Percentiles rank a stretch among this genome's conserved stretches.
phyloP scores from a whole-genome alignment of 53 echinoderm and acorn worm species.

The Henricia sp. region DNA sequence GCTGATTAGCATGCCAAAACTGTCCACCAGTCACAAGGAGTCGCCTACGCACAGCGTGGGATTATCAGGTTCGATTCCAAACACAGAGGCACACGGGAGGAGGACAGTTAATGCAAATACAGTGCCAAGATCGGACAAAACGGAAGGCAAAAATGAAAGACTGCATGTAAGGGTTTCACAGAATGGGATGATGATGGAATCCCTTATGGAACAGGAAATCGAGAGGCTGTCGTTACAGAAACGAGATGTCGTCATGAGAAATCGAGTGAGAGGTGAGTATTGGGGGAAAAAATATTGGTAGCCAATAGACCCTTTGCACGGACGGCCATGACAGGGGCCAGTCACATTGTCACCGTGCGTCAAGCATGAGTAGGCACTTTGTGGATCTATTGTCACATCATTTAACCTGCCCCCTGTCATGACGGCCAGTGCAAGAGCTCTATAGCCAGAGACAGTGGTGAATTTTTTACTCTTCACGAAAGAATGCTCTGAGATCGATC shows the following conservation, averaged over 20 bases:
- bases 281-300: too few relatives aligned
- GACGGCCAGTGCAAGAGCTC: too few relatives aligned
- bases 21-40: conserved; percentile 37
- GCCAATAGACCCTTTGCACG: too few relatives aligned
- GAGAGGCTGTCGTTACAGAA: conserved; percentile 79
- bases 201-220: conserved; percentile 80
- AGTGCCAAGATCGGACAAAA: neutral
- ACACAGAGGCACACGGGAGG: conserved; percentile 7
- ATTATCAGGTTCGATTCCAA: neutral
- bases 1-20: conserved; percentile 25
- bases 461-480: too few relatives aligned
- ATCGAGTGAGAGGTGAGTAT: conserved; percentile 66
- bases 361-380: too few relatives aligned
- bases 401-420: too few relatives aligned
- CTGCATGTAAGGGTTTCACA: neutral
- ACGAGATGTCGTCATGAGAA: conserved; percentile 83
- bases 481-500: too few relatives aligned
- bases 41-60: conserved; percentile 43
- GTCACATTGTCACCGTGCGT: too few relatives aligned
- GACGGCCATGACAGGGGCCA: too few relatives aligned
- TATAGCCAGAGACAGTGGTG: too few relatives aligned
- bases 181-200: conserved; percentile 4
- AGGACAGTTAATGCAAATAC: neutral
- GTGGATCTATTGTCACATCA: too few relatives aligned
- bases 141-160: too few relatives aligned